Conservation (phyloP, 2,797 vertebrate species). For the Thripadectes ignobilis region DNA sequence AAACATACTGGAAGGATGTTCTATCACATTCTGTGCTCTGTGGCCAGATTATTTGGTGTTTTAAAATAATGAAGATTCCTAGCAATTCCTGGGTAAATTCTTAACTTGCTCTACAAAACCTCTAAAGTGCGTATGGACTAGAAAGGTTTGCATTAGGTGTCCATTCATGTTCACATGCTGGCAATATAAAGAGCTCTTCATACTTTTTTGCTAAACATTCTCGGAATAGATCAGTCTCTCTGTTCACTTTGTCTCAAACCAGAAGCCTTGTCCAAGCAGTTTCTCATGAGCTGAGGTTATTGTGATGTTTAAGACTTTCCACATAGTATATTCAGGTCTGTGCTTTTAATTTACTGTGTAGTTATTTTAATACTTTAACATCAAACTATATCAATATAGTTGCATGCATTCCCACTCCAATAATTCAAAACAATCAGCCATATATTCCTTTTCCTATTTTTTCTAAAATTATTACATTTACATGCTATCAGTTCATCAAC, state of each 20-base stretch:
- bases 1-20: neutral
- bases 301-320: conserved; percentile 55
- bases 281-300: conserved; percentile 61
- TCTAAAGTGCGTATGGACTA: conserved; percentile 8
- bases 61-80: neutral
- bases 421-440: conserved; percentile 57
- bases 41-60: neutral
- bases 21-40: neutral
- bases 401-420: conserved; percentile 41
- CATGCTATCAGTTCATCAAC: neutral
- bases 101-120: neutral
- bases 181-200: conserved; percentile 33
- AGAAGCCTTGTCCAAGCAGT: conserved; percentile 59
- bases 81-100: conserved; percentile 21
- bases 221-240: conserved; percentile 6
- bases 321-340: conserved; percentile 43
- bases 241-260: conserved; percentile 55
- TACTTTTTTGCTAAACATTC: neutral
- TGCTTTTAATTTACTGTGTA: conserved; percentile 66
- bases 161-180: conserved; percentile 11
- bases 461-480: conserved; percentile 9
- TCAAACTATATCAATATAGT: conserved; percentile 27
- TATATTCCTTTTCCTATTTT: conserved; percentile 40
- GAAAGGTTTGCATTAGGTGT: conserved; percentile 34
- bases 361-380: conserved; percentile 63